A percentile compares a stretch with the other conserved stretches of the same genome.
Evolutionary conservation across 2,113 vertebrate species (phyloP).

Genomic region (Notothenia rossii): DNA sequence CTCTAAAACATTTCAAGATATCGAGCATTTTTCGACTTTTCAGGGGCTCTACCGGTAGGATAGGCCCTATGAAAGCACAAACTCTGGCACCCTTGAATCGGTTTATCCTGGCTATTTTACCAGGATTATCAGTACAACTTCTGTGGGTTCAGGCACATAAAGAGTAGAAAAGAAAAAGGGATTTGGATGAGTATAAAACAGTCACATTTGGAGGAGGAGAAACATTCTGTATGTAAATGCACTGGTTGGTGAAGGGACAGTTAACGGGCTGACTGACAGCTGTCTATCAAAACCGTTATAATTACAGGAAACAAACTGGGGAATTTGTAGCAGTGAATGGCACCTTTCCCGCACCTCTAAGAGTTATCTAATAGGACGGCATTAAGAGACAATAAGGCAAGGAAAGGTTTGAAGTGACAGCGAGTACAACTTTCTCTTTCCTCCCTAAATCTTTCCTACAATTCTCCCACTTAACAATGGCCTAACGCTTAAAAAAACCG

Average conservation of each 20-base stretch:
- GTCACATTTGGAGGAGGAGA: slow-evolving; percentile 50
- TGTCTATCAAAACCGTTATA: slow-evolving; percentile 15
- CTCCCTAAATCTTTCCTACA: slow-evolving; percentile 18
- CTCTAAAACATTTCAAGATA: slow-evolving; percentile 76
- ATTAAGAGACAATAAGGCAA: slow-evolving; percentile 48
- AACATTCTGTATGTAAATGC: slow-evolving; percentile 68
- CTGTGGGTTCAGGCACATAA: slow-evolving; percentile 80
- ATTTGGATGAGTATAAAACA: slow-evolving; percentile 59
- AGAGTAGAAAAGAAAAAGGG: slow-evolving; percentile 59
- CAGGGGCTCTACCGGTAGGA: slow-evolving; percentile 61
- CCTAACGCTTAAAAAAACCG: slow-evolving; percentile 25
- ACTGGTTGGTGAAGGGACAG: slow-evolving; percentile 64
- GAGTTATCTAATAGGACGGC: slow-evolving; percentile 22
- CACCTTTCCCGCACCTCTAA: slow-evolving; percentile 40
- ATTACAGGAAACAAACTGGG: slow-evolving; percentile 30
- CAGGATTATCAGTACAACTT: slow-evolving; percentile 74
- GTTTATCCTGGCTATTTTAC: slow-evolving; percentile 82
- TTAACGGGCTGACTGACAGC: slow-evolving; percentile 11
- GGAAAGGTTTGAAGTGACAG: slow-evolving; percentile 41
- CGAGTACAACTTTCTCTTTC: slow-evolving; percentile 34
- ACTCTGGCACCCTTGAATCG: slow-evolving; percentile 88
- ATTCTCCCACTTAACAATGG: slow-evolving; percentile 12
- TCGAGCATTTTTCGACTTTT: slow-evolving; percentile 71
- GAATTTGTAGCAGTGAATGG: slow-evolving; percentile 39
- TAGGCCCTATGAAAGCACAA: slow-evolving; percentile 72